Conservation (phyloP, 1,140 invertebrate genomes). For the Bombus difficillimus region DNA sequence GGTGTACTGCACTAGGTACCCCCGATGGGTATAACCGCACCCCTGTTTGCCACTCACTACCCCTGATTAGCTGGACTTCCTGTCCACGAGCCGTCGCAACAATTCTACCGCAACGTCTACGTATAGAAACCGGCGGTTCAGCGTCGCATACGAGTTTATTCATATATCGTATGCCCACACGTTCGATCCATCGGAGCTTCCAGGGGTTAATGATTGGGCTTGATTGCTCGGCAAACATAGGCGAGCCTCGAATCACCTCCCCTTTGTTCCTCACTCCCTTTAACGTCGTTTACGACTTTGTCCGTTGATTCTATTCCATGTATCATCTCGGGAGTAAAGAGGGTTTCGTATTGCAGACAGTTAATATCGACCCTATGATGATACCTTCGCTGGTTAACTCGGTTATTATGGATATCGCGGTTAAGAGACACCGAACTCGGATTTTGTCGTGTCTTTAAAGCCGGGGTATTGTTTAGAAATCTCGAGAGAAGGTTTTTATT, state of each 20-base stretch:
- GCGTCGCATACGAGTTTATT: slow-evolving; percentile 66
- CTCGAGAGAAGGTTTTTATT: not conserved
- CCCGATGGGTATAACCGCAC: slow-evolving; percentile 76
- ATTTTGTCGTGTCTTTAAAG: not conserved
- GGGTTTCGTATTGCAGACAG: slow-evolving; percentile 21
- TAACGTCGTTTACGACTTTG: slow-evolving; percentile 55
- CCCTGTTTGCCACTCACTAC: slow-evolving; percentile 83
- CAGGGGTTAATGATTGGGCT: slow-evolving; percentile 81
- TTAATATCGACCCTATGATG: slow-evolving; percentile 24
- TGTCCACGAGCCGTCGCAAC: slow-evolving; percentile 77
- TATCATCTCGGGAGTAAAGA: slow-evolving; percentile 39
- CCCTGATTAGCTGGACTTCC: slow-evolving; percentile 82
- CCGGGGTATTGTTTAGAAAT: not conserved
- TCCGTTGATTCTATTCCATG: slow-evolving; percentile 42
- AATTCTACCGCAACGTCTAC: slow-evolving; percentile 31
- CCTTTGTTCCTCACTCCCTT: slow-evolving; percentile 47
- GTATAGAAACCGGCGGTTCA: not conserved
- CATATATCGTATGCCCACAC: slow-evolving; percentile 63
- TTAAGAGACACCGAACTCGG: not conserved
- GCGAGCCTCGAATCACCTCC: slow-evolving; percentile 73
- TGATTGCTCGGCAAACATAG: slow-evolving; percentile 82
- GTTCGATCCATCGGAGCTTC: slow-evolving; percentile 66
- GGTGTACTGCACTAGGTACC: slow-evolving; percentile 60
- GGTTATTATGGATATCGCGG: not conserved
- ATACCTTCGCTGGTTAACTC: not conserved